These are phyloP conservation scores for Eutrigla gurnardus DNA, from an alignment of 2,797 vertebrate genomes.

Conservation along the genomic window DNA sequence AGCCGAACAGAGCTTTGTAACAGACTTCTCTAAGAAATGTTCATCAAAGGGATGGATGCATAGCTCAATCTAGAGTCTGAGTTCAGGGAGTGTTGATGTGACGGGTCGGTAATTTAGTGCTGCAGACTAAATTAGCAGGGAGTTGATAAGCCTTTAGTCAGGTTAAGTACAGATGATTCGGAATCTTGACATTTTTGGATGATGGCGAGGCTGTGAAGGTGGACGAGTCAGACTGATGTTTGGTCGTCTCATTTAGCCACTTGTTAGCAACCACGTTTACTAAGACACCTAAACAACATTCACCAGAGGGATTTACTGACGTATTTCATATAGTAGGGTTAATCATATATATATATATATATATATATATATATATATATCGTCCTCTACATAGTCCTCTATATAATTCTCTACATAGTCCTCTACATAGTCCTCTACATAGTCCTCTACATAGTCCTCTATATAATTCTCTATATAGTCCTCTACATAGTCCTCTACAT, in stretches of 20 bases:
- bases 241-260: not conserved
- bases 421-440: too few relatives aligned
- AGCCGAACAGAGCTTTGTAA: conserved; percentile 52
- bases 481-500: too few relatives aligned
- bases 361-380: too few relatives aligned
- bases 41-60: conserved; percentile 43
- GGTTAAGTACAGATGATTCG: conserved; percentile 3
- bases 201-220: too few relatives aligned
- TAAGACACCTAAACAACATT: not conserved
- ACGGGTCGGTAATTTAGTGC: not conserved
- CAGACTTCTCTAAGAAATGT: conserved; percentile 31
- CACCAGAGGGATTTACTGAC: not conserved
- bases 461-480: too few relatives aligned
- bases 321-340: not conserved
- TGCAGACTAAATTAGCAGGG: not conserved
- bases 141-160: conserved; percentile 1
- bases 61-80: conserved; percentile 34
- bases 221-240: not conserved
- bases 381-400: too few relatives aligned
- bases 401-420: too few relatives aligned
- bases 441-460: too few relatives aligned
- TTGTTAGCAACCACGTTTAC: not conserved
- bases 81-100: not conserved
- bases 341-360: too few relatives aligned
- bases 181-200: not conserved